Base-by-base conservation (phyloP, 2,888 invertebrate genomes). In the Pantelozetes paolii region DNA sequence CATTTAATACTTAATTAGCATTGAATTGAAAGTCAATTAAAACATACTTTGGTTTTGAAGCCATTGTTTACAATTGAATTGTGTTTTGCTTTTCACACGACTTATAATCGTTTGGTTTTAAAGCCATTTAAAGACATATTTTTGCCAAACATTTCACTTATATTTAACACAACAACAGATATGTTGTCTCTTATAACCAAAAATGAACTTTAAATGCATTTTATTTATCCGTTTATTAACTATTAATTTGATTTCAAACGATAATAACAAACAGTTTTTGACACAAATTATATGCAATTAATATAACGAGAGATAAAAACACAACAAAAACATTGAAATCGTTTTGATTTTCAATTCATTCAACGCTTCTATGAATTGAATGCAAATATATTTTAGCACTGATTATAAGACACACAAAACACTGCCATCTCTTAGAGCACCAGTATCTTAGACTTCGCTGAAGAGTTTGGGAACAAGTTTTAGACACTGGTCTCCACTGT, bases 271-370 rank as follows among this genome's bases (percentile, higher is more conserved):
- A n/a, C n/a, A 45, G 18, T 45, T 13, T 45, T 45, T 45, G 45
- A 45, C 45, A 45, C 45, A 45, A 45, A 45, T 45, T 45, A 45
- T 45, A 45, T 45, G 45, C 45, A 45, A 45, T 45, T 45, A 45
- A 45, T 45, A 45, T 45, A 45, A 45, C 8, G 13, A 45, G 45
- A 45, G 45, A 45, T 45, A 45, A 45, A 45, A 18, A 45, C 11
- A 11, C 11, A 18, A 45, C 15, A 45, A n/a, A n/a, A n/a, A n/a
- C n/a, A n/a, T n/a, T n/a, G 9, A 45, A 45, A 45, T 36, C 36
- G 36, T 36, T 36, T 36, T 18, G 45, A 45, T 45, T 45, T 45
- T 45, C 45, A 45, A 45, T 3, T 45, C 3, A 45, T 18, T 15
- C 36, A 11, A 36, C 11, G 36, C 36, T 36, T n/a, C n/a, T n/a